Evolutionary conservation across 2,797 vertebrate genomes (phyloP), one percentile per base, ranked within the genome.

Genomic region (Galaxias olidus): DNA sequence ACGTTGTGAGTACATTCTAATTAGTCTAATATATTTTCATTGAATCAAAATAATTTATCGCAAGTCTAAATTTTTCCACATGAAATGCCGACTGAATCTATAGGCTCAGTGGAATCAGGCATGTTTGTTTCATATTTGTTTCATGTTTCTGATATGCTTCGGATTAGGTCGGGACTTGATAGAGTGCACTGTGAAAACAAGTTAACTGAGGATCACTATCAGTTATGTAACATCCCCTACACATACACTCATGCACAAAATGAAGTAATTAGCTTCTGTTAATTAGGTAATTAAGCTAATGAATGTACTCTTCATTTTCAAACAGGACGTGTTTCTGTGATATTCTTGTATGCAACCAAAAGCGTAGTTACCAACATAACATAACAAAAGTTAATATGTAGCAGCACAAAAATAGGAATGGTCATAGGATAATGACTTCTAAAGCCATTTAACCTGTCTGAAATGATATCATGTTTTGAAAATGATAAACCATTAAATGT

Each of bases 281-380:
- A 93, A 93, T 93, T 87, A 89, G 88, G 84, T 89, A 90, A 92
- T 92, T 91, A 88, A 89, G 84, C 88, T 87, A 89, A 90, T 90
- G 88, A 78, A 85, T 86, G 81, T 77, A 77, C 84, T 87, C 79
- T 82, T 80, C 63, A 80, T 82, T 90, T 86, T 79, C 79, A 84
- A 85, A 79, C 74, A 74, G 76, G 69, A 51, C 50, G 72, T 77
- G 77, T 87, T 80, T 74, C 81, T 66, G 69, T 19, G 8, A 74
- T 62, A 71, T 72, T 77, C 75, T 70, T 64, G 69, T 68, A 61
- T 61, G 76, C 76, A 74, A 79, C 79, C 64, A 8, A 52, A 67
- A 78, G 75, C 61, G 59, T 59, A 62, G 58, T 17, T 49, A 74
- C 63, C 61, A 60, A 59, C 48, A 18, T 52, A 65, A 63, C 66